Percentiles rank a stretch among this genome's conserved stretches.
Evolutionary conservation across 2,888 invertebrate species (phyloP).

Genomic region (Atrina japonica): DNA sequence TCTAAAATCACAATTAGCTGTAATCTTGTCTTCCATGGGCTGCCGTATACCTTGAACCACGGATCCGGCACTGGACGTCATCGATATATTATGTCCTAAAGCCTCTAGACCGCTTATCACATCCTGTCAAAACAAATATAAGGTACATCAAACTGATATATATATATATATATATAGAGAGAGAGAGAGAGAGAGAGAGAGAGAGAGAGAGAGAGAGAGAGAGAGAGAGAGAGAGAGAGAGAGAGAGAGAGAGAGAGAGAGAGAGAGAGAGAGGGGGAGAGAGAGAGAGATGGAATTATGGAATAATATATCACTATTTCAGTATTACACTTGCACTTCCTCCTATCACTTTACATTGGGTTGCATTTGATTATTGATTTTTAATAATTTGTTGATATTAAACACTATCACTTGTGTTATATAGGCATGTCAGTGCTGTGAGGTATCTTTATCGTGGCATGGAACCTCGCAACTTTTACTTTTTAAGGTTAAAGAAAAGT

Average conservation of each 20-base stretch:
- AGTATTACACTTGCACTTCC: background rate
- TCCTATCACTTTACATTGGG: too few relatives aligned
- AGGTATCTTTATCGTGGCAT: too few relatives aligned
- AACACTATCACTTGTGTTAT: too few relatives aligned
- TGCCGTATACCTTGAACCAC: constrained; percentile 50
- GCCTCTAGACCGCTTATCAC: constrained; percentile 51
- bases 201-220: constrained; percentile 9
- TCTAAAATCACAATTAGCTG: constrained; percentile 52
- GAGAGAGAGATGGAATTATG: too few relatives aligned
- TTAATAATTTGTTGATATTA: too few relatives aligned
- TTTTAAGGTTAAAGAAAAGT: too few relatives aligned
- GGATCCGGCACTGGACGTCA: constrained; percentile 35
- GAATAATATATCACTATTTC: background rate
- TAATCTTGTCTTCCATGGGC: constrained; percentile 40
- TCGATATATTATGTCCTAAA: constrained; percentile 55
- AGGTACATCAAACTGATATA: too few relatives aligned
- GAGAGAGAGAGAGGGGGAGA: background rate
- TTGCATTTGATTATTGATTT: too few relatives aligned
- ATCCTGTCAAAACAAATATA: constrained; percentile 49
- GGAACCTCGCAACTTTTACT: too few relatives aligned
- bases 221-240: constrained; percentile 9
- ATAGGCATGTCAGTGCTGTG: too few relatives aligned
- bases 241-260: background rate
- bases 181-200: constrained; percentile 7
- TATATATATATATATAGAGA: too few relatives aligned